These are phyloP conservation scores for Proctacanthus coquilletti DNA, from an alignment of 1,140 invertebrate genomes.

Conservation along the genomic window DNA sequence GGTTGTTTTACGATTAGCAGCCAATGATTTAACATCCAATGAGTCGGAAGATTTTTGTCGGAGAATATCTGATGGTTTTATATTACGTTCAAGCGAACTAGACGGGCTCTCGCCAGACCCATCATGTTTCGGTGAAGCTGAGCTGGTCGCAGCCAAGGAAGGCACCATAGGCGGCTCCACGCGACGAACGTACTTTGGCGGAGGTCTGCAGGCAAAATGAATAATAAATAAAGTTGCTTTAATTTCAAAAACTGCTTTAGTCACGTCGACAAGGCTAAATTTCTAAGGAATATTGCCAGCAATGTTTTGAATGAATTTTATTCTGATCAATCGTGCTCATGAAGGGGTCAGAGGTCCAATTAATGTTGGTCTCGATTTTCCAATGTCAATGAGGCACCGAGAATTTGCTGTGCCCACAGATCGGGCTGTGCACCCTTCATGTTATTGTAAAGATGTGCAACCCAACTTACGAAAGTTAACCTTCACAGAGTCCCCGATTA, in stretches of 20 bases:
- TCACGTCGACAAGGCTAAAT: too few species aligned
- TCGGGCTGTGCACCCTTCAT: too few species aligned
- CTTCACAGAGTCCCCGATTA: too few species aligned
- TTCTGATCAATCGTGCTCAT: too few species aligned
- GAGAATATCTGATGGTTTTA: slow-evolving; percentile 28
- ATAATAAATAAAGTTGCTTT: slow-evolving; percentile 3
- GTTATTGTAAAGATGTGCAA: too few species aligned
- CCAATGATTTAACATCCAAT: slow-evolving; percentile 17
- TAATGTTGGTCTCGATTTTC: too few species aligned
- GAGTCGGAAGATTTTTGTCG: slow-evolving; percentile 26
- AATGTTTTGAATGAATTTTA: too few species aligned
- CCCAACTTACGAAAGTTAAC: too few species aligned
- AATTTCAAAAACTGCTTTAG: slow-evolving; percentile 8
- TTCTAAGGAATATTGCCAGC: too few species aligned
- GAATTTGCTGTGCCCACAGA: too few species aligned
- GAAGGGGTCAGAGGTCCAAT: too few species aligned
- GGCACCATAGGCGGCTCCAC: slow-evolving; percentile 39
- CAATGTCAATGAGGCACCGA: too few species aligned
- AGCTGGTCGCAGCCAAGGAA: slow-evolving; percentile 10
- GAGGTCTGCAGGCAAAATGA: slow-evolving; percentile 33
- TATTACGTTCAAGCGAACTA: slow-evolving; percentile 26
- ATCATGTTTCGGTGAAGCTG: slow-evolving; percentile 27
- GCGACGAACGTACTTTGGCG: slow-evolving; percentile 42
- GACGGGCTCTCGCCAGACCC: slow-evolving; percentile 17
- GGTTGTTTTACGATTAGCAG: slow-evolving; percentile 23